Conservation (phyloP, 2,888 invertebrate species). For the Phyto melanocephala region DNA sequence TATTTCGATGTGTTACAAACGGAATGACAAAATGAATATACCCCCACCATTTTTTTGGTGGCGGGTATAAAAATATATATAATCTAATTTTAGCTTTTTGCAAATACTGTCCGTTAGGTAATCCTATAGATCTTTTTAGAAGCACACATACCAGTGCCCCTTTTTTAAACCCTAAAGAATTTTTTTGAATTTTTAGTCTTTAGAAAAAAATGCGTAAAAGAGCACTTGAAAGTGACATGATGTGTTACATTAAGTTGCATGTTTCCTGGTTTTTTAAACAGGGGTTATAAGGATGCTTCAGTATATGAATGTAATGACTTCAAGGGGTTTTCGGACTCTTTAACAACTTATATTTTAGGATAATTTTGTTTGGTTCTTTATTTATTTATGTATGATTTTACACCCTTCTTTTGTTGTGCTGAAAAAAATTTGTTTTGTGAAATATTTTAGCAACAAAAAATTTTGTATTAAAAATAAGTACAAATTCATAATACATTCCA, state of each 20-base stretch:
- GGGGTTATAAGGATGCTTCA: slow-evolving; percentile 7
- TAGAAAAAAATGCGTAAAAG: background rate
- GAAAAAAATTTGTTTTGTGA: background rate
- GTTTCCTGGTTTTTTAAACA: slow-evolving; percentile 2
- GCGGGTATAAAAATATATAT: too few relatives aligned
- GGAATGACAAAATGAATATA: too few relatives aligned
- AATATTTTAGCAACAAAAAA: background rate
- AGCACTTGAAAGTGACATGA: slow-evolving; percentile 25
- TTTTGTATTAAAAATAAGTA: slow-evolving; percentile 2
- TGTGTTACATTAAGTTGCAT: slow-evolving; percentile 2
- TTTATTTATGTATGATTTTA: too few relatives aligned
- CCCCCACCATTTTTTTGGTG: too few relatives aligned
- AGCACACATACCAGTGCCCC: background rate
- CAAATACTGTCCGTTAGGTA: background rate
- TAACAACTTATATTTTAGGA: background rate
- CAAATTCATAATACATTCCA: background rate
- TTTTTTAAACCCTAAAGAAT: too few relatives aligned
- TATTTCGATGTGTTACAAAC: too few relatives aligned
- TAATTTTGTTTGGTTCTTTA: background rate
- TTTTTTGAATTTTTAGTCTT: background rate
- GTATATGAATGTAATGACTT: background rate
- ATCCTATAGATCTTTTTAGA: background rate
- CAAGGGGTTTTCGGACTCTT: slow-evolving; percentile 4
- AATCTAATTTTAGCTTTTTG: too few relatives aligned
- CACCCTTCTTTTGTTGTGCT: background rate